These are phyloP conservation scores for Scomber scombrus DNA, from an alignment of 2,113 vertebrate species.

Conservation along the genomic window DNA sequence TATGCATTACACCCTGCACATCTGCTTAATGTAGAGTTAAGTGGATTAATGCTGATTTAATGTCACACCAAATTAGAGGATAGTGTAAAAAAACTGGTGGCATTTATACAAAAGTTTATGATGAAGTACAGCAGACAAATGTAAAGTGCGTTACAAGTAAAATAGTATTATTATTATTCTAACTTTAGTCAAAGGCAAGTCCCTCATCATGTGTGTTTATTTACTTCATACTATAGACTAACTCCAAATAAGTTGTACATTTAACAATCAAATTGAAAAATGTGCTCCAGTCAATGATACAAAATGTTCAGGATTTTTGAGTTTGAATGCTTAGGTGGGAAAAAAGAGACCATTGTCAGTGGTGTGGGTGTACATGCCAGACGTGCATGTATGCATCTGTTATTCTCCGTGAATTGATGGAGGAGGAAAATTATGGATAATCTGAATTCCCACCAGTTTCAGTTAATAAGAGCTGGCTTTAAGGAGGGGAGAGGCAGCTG, in stretches of 20 bases:
- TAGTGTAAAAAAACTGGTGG: background rate
- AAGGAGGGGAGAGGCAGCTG: constrained; percentile 65
- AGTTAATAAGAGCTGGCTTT: constrained; percentile 38
- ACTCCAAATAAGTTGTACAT: background rate
- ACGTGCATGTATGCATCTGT: too few relatives aligned
- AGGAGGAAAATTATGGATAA: constrained; percentile 3
- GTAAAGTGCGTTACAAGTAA: too few relatives aligned
- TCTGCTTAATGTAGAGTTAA: background rate
- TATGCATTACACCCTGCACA: background rate
- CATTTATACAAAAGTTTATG: background rate
- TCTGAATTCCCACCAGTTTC: constrained; percentile 31
- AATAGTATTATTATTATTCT: too few relatives aligned
- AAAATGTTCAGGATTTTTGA: background rate
- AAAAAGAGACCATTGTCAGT: background rate
- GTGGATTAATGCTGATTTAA: background rate
- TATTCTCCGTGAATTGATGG: background rate
- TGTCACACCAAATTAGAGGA: background rate
- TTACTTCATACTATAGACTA: background rate
- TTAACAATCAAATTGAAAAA: background rate
- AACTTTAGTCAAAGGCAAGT: background rate
- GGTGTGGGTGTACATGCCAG: background rate
- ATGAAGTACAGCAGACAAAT: background rate
- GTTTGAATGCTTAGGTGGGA: background rate
- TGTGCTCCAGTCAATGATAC: background rate
- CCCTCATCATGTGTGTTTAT: background rate